Conservation (phyloP, 1,140 invertebrate genomes). For the Brachystomella parvula region DNA sequence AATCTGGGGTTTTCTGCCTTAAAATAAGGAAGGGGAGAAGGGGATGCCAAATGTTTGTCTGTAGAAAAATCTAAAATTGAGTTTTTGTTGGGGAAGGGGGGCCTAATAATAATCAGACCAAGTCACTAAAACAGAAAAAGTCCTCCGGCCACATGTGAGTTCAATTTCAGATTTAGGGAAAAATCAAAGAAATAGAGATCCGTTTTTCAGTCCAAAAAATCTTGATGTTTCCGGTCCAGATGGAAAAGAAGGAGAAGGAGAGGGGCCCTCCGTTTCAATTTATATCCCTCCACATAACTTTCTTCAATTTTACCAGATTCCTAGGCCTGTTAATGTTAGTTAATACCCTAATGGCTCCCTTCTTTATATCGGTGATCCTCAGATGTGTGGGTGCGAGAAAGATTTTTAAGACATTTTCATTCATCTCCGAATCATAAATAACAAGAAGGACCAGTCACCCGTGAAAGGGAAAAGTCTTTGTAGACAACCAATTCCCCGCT, state of each 20-base stretch:
- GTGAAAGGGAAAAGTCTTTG: too few species aligned
- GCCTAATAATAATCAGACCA: constrained; percentile 2
- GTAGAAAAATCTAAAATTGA: constrained; percentile 9
- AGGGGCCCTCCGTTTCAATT: not conserved
- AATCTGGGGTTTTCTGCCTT: constrained; percentile 25
- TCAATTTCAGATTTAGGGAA: constrained; percentile 25
- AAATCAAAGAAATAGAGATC: constrained; percentile 28
- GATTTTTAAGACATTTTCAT: too few species aligned
- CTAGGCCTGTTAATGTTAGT: constrained; percentile 8
- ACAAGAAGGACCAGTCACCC: too few species aligned
- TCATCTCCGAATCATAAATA: too few species aligned
- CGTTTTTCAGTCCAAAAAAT: constrained; percentile 33
- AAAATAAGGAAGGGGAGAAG: not conserved
- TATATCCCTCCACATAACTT: constrained; percentile 26
- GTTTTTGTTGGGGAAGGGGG: not conserved
- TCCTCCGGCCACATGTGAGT: constrained; percentile 3
- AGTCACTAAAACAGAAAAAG: not conserved
- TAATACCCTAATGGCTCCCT: not conserved
- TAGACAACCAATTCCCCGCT: too few species aligned
- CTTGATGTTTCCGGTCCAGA: constrained; percentile 37
- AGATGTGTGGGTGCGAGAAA: too few species aligned
- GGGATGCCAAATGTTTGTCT: not conserved
- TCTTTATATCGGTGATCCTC: too few species aligned
- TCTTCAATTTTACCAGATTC: constrained; percentile 19
- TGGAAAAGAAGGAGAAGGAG: constrained; percentile 19